Evolutionary conservation across 2,888 invertebrate species (phyloP), one percentile per base, ranked within the genome.

Genomic region (Chrysodeixis includens): DNA sequence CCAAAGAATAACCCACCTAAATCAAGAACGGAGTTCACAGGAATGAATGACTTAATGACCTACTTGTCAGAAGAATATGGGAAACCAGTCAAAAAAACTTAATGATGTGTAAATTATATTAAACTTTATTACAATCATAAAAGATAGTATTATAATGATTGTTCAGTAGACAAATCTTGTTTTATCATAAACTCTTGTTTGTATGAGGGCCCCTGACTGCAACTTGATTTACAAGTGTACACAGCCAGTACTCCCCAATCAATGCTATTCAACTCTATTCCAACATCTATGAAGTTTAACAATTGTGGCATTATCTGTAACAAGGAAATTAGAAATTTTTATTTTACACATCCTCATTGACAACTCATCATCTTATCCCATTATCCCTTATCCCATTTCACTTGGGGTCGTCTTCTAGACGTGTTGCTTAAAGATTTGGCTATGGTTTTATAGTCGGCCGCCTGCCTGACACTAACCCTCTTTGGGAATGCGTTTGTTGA

Each of bases 201-300:
- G 90, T 99, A 99, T 9, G 95, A 96, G 9, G 93, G 94, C 14
- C 96, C 96, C 66, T 91, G 83, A 68, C 89, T 89, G 86, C 99
- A 99, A 90, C 97, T 98, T 18, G 95, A 93, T 85, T 96, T 95
- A 88, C 99, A 99, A 0, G 98, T 98, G 89, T 97, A 99, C 26
- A 99, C 91, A 55, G 96, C 96, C 58, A 99, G 89, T 18, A 98
- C 96, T 22, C 99, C 99, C 98, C 99, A 99, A 91, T 99, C 99
- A 56, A 99, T 93, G 82, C 95, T 95, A 68, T 96, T 95, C 2
- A 96, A 86, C 54, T 95, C 88, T 71, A 95, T 90, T 44, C 97
- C 96, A 71, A 97, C 95, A 71, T 96, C 95, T 26, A 98, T 94
- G 80, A 96, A 96, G 83, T 97, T 96, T 22, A 98, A 88, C 68